These are phyloP conservation scores for Mythimna pallens DNA, from an alignment of 2,888 invertebrate species.

Conservation along the genomic window DNA sequence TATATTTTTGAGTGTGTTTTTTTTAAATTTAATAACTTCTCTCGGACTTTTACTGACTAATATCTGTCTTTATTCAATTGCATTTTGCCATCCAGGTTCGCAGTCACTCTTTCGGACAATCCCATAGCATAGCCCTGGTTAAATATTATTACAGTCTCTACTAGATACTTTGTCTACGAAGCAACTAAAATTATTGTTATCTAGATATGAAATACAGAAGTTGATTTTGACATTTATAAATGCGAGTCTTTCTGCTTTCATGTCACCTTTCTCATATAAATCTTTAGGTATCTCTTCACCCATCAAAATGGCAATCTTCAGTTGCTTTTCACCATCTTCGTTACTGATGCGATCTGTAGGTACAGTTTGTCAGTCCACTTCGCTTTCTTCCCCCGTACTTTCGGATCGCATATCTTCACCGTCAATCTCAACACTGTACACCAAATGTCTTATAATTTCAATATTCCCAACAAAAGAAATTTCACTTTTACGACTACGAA, in stretches of 20 bases:
- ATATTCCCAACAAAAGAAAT: constrained; percentile 66
- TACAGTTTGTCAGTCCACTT: constrained; percentile 43
- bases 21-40: background rate
- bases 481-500: constrained; percentile 63
- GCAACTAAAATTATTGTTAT: background rate
- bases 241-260: background rate
- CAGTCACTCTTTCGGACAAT: too few species aligned
- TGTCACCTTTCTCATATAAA: constrained; percentile 2
- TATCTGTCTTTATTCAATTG: too few species aligned
- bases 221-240: constrained; percentile 8
- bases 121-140: background rate
- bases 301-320: constrained; percentile 29
- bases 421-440: constrained; percentile 55
- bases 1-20: background rate
- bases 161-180: background rate
- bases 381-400: constrained; percentile 60
- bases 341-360: constrained; percentile 52
- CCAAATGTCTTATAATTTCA: constrained; percentile 64
- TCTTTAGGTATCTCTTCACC: constrained; percentile 28
- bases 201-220: background rate
- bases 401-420: constrained; percentile 57
- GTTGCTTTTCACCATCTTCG: constrained; percentile 41
- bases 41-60: too few species aligned
- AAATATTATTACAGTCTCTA: background rate
- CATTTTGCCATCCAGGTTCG: too few species aligned